Base-by-base conservation (phyloP, 2,797 vertebrate species). In the Neoniphon sammara region DNA sequence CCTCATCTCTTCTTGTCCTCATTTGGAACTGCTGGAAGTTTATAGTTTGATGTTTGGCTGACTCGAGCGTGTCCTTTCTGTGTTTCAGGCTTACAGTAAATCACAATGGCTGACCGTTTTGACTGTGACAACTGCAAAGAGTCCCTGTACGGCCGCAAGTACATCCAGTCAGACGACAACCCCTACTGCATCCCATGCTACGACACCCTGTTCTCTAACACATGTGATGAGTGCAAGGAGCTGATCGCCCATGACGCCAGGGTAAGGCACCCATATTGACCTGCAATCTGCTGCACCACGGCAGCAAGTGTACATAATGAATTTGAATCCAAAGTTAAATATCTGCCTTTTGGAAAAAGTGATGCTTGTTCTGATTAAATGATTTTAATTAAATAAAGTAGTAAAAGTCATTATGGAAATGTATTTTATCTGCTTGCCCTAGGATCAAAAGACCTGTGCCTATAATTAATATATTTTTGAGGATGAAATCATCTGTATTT, bases 101-200 rank as follows among this genome's bases (percentile, higher is more conserved):
- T 36, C 85, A 95, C 89, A 44, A 99, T 99, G 98, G 97, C 96
- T 0, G 98, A 99, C 82, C 94, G 95, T 21, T 99, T 99, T 5
- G 96, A 99, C 91, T 99, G 98, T 62, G 95, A 95, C 85, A 96
- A 96, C 92, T 99, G 98, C 92, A 98, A 97, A 77, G 98, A 99
- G 92, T 97, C 97, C 75, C 83, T 99, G 73, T 99, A 98, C 0
- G 98, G 98, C 55, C 96, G 98, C 88, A 99, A 98, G 92, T 99
- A 99, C 93, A 99, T 99, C 92, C 97, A 99, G 90, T 93, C 94
- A 0, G 97, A 99, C 36, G 94, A 96, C 0, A 95, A 94, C 44
- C 98, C 98, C 0, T 98, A 99, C 94, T 99, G 98, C 84, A 97
- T 99, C 87, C 98, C 98, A 70, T 99, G 98, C 87, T 99, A 99